Evolutionary conservation across 2,113 vertebrate genomes (phyloP), one percentile per base, ranked within the genome.

Genomic region (Thinocorus orbignyianus): DNA sequence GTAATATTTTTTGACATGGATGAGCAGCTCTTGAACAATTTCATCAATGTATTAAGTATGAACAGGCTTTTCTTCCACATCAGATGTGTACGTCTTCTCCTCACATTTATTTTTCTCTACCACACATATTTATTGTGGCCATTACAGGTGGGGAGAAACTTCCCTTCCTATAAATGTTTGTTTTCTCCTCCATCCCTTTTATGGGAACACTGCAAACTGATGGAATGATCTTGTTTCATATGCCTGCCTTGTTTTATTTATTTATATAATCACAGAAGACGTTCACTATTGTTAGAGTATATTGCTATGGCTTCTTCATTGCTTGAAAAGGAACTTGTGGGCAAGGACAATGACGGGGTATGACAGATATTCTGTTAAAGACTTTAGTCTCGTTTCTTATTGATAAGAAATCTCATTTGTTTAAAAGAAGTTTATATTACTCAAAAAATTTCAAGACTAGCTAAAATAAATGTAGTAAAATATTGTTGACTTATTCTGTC

Each of bases 1-100:
- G 72, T 81, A 96, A 93, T 98, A 96, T 96, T 97, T 98, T 96
- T 97, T 97, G 96, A 90, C 94, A 97, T 93, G 95, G 97, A 95
- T 97, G 97, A 98, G 86, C 91, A 97, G 89, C 72, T 95, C 92
- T 96, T 96, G 93, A 94, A 92, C 90, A 96, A 90, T 95, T 95
- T 95, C 81, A 96, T 81, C 94, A 89, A 95, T 82, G 93, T 96
- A 94, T 96, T 97, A 97, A 96, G 92, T 81, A 93, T 88, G 95
- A 96, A 95, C 68, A 23, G 90, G 91, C 30, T 94, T 96, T 97
- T 94, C 72, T 95, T 95, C 82, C 95, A 62, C 92, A 97, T 85
- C 69, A 58, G 58, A 70, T 93, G 90, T 69, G 19, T 68, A 61
- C 78, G 78, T 96, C 94, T 96, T 96, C 74, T 92, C 71, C 94